Base-by-base conservation (phyloP, 2,113 vertebrate genomes). In the Brevimyrus niger region DNA sequence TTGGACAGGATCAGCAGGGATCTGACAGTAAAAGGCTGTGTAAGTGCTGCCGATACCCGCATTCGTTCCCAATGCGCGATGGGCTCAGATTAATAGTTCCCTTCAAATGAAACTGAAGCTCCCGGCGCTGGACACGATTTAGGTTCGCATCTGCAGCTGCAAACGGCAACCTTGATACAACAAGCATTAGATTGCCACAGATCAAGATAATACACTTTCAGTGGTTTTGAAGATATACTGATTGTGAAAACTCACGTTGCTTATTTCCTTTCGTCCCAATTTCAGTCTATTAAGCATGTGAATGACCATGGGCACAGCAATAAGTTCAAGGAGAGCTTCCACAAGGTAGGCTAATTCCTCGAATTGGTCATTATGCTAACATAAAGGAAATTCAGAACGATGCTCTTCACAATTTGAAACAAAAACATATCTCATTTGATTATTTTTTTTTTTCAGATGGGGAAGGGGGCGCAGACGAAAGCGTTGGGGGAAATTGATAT, bases 401-500 rank as follows among this genome's bases (percentile, higher is more conserved):
- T 76, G 31, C 35, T 38, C 31, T 38, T 38, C 35, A 58, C 23
- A 27, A 31, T 44, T 53, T 13, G 19, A 61, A 61, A n/a, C 19
- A 35, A 38, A 42, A 23, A 46, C 23, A 9, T 23, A 42, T 73
- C 3, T 89, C 11, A 86, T 11, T 15, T 87, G 1, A 31, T 38
- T 76, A 1, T 92, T 47, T 38, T 76, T 3, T 92, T 47, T 92
- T 91, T 86, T 87, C 91, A 97, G 96, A 73, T 97, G 91, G 96
- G 95, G 89, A 92, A 94, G 23, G 91, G 93, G 23, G 95, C 95
- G 89, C 92, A 94, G 88, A 96, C 92, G 91, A 97, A 97, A 95
- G 96, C 93, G 31, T 90, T 97, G 0, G 95, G 97, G 87, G 97
- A 97, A 84, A 89, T 97, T 85, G 92, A 96, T 92, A 94, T 96